A percentile compares a stretch with the other conserved stretches of the same genome.
Conservation (phyloP, 2,797 vertebrate species). For the Xenopus petersii region DNA sequence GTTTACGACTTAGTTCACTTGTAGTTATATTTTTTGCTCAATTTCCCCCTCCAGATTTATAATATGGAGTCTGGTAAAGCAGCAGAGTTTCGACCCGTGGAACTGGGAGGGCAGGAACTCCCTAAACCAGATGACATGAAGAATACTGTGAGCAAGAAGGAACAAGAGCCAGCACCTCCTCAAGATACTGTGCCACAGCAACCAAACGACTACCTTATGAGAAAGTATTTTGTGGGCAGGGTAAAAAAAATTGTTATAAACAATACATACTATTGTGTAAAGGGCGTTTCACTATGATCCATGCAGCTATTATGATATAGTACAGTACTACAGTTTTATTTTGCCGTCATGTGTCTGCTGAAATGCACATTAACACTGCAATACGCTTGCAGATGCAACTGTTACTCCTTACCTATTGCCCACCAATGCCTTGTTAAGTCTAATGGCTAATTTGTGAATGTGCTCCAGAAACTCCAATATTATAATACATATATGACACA, state of each 20-base stretch:
- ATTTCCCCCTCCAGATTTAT: conserved; percentile 1
- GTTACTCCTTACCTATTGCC: too few relatives aligned
- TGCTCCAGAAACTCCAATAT: too few relatives aligned
- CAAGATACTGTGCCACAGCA: conserved; percentile 41
- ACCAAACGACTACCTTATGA: conserved; percentile 54
- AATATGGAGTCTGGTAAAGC: conserved; percentile 58
- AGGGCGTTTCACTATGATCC: too few relatives aligned
- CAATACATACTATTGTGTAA: too few relatives aligned
- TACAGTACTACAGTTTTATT: too few relatives aligned
- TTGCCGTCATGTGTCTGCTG: background rate
- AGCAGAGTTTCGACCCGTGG: conserved; percentile 49
- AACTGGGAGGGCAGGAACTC: conserved; percentile 25
- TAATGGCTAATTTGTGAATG: too few relatives aligned
- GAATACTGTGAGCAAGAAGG: background rate
- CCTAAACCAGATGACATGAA: background rate
- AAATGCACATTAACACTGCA: background rate
- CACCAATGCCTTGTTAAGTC: too few relatives aligned
- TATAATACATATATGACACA: too few relatives aligned
- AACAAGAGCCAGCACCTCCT: background rate
- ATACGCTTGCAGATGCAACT: too few relatives aligned
- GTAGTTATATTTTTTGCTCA: too few relatives aligned
- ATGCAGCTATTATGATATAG: too few relatives aligned
- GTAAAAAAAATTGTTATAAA: conserved; percentile 52
- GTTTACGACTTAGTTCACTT: too few relatives aligned
- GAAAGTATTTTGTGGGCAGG: conserved; percentile 71